These are phyloP conservation scores for Lepidochrysops patricia DNA, from an alignment of 2,888 invertebrate species.

Conservation along the genomic window DNA sequence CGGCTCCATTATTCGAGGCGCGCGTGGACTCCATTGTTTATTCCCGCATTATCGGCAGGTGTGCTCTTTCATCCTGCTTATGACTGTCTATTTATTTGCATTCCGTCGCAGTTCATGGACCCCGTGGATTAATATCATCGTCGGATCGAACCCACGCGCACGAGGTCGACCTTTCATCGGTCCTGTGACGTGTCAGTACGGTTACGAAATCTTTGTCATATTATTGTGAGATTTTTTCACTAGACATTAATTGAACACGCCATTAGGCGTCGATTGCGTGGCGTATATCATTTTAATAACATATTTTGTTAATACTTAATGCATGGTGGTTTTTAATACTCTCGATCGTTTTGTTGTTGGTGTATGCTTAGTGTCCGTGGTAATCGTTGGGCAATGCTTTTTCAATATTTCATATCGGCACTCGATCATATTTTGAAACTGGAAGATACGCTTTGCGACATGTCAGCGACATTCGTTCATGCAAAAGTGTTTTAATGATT, in stretches of 20 bases:
- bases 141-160: conserved; percentile 46
- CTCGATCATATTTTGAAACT: conserved; percentile 35
- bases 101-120: conserved; percentile 66
- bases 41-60: conserved; percentile 61
- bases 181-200: conserved; percentile 28
- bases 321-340: conserved; percentile 4
- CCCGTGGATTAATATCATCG: conserved; percentile 57
- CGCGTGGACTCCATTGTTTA: conserved; percentile 61
- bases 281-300: conserved; percentile 9
- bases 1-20: conserved; percentile 35
- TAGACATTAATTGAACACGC: conserved; percentile 25
- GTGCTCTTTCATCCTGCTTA: conserved; percentile 61
- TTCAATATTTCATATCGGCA: conserved; percentile 36
- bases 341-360: background rate
- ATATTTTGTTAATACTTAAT: conserved; percentile 10
- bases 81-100: conserved; percentile 68
- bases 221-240: conserved; percentile 35
- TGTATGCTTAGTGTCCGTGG: background rate
- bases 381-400: background rate
- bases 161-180: conserved; percentile 52
- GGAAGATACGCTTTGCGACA: conserved; percentile 6
- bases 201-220: conserved; percentile 31
- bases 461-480: conserved; percentile 8
- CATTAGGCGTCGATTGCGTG: conserved; percentile 1
- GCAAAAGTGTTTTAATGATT: conserved; percentile 5